phyloP scores from a whole-genome alignment of 2,888 invertebrate species.

The Drosophila neonasuta region DNA sequence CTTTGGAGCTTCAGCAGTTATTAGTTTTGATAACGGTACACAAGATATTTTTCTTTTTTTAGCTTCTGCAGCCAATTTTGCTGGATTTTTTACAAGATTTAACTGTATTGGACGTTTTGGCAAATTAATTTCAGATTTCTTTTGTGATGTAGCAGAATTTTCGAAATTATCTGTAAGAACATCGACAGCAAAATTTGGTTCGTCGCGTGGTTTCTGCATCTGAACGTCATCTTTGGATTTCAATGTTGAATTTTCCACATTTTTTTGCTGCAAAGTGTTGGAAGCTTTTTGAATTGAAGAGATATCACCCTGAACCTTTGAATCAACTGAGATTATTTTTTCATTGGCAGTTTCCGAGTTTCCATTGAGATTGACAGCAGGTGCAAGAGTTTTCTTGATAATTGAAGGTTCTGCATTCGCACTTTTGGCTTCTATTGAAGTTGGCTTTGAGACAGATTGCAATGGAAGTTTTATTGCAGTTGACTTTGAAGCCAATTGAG shows the following conservation, averaged over 20 bases:
- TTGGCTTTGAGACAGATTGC: background rate
- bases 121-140: background rate
- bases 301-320: background rate
- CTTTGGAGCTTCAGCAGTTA: background rate
- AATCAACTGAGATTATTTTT: background rate
- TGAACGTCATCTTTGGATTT: background rate
- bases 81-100: conserved; percentile 30
- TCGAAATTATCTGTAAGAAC: background rate
- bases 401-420: background rate
- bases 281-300: background rate
- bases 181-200: background rate
- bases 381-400: background rate
- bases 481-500: background rate
- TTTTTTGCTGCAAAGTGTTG: no score
- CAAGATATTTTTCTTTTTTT: conserved; percentile 29
- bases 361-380: background rate
- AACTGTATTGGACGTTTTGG: background rate
- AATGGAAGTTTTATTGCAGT: background rate
- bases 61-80: background rate
- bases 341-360: background rate
- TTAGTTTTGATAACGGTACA: conserved; percentile 43
- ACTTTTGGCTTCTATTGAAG: background rate
- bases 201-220: background rate
- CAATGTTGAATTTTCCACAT: background rate
- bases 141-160: background rate